Percentiles rank a stretch among this genome's conserved stretches.
phyloP scores from a whole-genome alignment of 1,140 invertebrate genomes.

The Eriosoma lanigerum region DNA sequence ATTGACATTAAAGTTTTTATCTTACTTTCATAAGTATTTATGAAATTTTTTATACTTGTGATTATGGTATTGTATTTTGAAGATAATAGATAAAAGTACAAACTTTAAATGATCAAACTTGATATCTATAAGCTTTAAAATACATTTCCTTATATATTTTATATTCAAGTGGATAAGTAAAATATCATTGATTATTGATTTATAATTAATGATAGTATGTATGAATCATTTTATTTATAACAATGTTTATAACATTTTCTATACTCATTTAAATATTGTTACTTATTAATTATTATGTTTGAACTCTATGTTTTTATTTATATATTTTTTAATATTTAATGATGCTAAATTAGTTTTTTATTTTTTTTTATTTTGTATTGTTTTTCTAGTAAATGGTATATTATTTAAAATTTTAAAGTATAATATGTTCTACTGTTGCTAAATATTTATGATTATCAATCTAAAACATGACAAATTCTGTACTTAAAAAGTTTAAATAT shows the following conservation, averaged over 20 bases:
- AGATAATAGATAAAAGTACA: constrained; percentile 18
- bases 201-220: too few species aligned
- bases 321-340: constrained; percentile 41
- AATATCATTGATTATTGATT: constrained; percentile 44
- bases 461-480: constrained; percentile 1
- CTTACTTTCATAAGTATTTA: constrained; percentile 16
- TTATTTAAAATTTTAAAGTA: constrained; percentile 21
- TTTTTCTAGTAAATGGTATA: constrained; percentile 1
- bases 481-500: constrained; percentile 4
- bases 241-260: constrained; percentile 39
- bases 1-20: constrained; percentile 22
- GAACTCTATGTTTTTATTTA: constrained; percentile 43
- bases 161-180: constrained; percentile 22
- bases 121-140: constrained; percentile 21
- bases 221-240: constrained; percentile 48
- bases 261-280: constrained; percentile 47
- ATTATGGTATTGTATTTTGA: constrained; percentile 18
- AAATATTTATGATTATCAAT: constrained; percentile 25
- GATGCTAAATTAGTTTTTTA: constrained; percentile 23
- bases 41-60: neutral
- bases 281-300: constrained; percentile 48
- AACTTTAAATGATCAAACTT: constrained; percentile 44
- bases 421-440: constrained; percentile 11
- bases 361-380: constrained; percentile 43
- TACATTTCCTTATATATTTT: constrained; percentile 13